Conservation (phyloP, 2,113 vertebrate species). For the Chionomys nivalis region DNA sequence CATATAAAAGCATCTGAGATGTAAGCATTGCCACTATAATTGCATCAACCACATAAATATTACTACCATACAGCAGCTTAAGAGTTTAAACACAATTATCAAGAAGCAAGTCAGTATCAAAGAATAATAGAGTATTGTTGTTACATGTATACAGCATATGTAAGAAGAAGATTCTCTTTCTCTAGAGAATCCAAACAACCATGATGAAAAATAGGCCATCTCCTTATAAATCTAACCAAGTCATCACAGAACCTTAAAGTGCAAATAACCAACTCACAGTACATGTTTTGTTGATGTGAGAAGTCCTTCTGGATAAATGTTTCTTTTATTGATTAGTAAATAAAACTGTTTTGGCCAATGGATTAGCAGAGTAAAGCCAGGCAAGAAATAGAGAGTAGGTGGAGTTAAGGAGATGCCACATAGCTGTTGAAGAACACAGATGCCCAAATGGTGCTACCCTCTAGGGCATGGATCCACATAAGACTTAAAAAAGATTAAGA, state of each 20-base stretch:
- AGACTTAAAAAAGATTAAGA: too few species aligned
- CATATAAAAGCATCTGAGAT: not conserved
- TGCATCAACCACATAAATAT: not conserved
- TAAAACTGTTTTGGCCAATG: too few species aligned
- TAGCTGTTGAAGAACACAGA: too few species aligned
- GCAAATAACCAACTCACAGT: not conserved
- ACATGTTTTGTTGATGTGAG: too few species aligned
- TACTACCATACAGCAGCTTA: not conserved
- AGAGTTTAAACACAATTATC: not conserved
- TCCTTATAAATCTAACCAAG: not conserved
- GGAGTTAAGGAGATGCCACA: too few species aligned
- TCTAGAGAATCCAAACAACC: not conserved
- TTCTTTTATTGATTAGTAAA: too few species aligned
- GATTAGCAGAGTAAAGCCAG: too few species aligned
- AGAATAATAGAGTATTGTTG: not conserved
- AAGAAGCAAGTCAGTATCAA: not conserved
- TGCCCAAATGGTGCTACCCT: too few species aligned
- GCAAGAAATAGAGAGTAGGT: too few species aligned
- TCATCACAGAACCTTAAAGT: not conserved
- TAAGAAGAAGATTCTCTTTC: not conserved
- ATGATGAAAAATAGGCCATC: not conserved
- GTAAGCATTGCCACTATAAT: not conserved
- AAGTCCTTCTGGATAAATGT: too few species aligned
- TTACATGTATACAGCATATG: not conserved
- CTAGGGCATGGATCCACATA: too few species aligned